Conservation (phyloP, 2,113 vertebrate species). For the Gallinago jamesoni region DNA sequence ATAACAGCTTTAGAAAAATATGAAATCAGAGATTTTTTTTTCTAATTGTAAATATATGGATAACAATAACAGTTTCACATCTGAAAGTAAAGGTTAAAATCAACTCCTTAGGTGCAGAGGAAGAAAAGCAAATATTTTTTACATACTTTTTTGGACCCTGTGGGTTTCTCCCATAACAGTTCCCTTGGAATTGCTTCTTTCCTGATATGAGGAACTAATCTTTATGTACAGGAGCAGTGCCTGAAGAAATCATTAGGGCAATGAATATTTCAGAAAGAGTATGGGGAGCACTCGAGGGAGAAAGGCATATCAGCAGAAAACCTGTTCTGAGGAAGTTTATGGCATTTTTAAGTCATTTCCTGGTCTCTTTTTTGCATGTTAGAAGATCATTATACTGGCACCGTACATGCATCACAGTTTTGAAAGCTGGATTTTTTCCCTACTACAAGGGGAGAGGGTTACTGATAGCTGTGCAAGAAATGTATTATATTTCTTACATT, state of each 20-base stretch:
- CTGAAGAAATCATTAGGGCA: conserved; percentile 69
- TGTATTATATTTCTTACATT: not conserved
- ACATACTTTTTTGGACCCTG: not conserved
- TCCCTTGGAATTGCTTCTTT: conserved; percentile 28
- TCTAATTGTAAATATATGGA: not conserved
- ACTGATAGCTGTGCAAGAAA: not conserved
- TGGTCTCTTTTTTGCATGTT: conserved; percentile 27
- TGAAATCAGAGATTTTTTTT: not conserved
- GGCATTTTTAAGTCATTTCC: conserved; percentile 65
- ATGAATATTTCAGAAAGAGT: conserved; percentile 69
- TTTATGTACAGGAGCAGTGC: conserved; percentile 58
- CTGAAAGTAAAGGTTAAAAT: not conserved
- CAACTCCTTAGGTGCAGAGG: not conserved
- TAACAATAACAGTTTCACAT: not conserved
- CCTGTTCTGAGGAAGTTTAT: conserved; percentile 55
- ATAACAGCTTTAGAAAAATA: not conserved
- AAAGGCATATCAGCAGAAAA: conserved; percentile 63
- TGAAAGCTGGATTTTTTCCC: conserved; percentile 19
- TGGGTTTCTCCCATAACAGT: conserved; percentile 2
- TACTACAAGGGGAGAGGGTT: not conserved
- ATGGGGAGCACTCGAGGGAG: conserved; percentile 40
- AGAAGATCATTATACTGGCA: conserved; percentile 37
- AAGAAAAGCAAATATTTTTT: conserved; percentile 6
- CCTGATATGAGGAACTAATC: conserved; percentile 56
- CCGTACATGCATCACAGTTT: conserved; percentile 2